phyloP scores from a whole-genome alignment of 2,113 vertebrate genomes.

The Podilymbus podiceps region DNA sequence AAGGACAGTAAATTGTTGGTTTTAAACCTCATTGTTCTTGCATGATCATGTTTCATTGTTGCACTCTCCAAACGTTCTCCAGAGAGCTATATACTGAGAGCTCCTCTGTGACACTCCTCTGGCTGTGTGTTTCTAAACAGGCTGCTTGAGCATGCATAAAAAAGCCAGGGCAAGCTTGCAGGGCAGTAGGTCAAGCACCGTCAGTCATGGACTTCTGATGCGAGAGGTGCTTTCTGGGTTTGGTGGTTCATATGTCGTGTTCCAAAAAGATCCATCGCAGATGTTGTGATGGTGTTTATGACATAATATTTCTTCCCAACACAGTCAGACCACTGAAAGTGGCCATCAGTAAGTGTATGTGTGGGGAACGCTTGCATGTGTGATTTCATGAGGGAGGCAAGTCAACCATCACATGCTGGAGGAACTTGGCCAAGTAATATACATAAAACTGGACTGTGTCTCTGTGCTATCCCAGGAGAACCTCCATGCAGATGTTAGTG shows the following conservation, averaged over 20 bases:
- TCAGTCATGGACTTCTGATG: slow-evolving; percentile 23
- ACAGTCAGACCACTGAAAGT: slow-evolving; percentile 66
- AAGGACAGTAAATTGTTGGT: background rate
- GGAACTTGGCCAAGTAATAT: slow-evolving; percentile 72
- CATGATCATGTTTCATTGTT: slow-evolving; percentile 3
- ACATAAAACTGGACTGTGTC: slow-evolving; percentile 56
- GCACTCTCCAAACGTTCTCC: slow-evolving; percentile 26
- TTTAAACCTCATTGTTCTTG: slow-evolving; percentile 22
- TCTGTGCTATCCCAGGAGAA: slow-evolving; percentile 61
- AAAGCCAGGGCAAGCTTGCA: background rate
- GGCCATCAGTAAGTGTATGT: slow-evolving; percentile 49
- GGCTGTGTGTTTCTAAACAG: background rate
- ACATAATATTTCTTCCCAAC: slow-evolving; percentile 65
- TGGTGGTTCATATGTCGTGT: background rate
- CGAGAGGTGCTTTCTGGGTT: slow-evolving; percentile 12
- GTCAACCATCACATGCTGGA: slow-evolving; percentile 72
- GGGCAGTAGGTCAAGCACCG: slow-evolving; percentile 14
- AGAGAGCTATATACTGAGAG: slow-evolving; percentile 40
- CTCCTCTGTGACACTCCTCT: slow-evolving; percentile 47
- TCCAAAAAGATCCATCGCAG: slow-evolving; percentile 52
- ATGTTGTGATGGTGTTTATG: slow-evolving; percentile 69
- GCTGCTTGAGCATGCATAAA: background rate
- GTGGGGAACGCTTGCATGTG: slow-evolving; percentile 41
- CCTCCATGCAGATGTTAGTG: slow-evolving; percentile 74
- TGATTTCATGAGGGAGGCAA: slow-evolving; percentile 77